Base-by-base conservation (phyloP, 2,113 vertebrate genomes). In the Lichenostomus cassidix region DNA sequence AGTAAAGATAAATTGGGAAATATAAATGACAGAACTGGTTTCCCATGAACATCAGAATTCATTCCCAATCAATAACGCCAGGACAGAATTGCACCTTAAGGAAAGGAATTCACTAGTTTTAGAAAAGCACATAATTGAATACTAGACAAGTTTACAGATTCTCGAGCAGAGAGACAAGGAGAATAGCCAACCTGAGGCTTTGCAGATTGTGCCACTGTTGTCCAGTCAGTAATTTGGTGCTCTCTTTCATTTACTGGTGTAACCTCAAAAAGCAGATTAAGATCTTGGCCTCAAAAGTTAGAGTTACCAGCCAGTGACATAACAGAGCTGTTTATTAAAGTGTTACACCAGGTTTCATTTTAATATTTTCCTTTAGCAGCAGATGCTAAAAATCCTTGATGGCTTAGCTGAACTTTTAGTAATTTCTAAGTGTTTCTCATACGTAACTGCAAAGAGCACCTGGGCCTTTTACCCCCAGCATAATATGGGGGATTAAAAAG, bases 1-100 rank as follows among this genome's bases (percentile, higher is more conserved):
- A 90, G 71, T 91, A 76, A 94, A 83, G 67, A 87, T 10, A 68
- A 68, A 75, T 37, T 65, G 44, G 76, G 69, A 95, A 93, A 83
- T 64, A 84, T 35, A 95, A 89, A 62, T 74, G 70, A 84, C 71
- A 93, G 73, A 79, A 82, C 58, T 83, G 42, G 62, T 70, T 94
- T 89, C 83, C 67, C 67, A 73, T 31, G 79, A 90, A 80, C 62
- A 70, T 52, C 1, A 0, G 63, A 59, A 90, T 74, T 11, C 35
- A 67, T 75, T 92, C 27, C 68, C 22, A 85, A 70, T 87, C 91
- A 83, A 71, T 91, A 88, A 75, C 31, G 71, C 25, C 53, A 25
- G 35, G 91, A 81, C 49, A 87, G 75, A 93, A 74, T 18, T 53
- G 33, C 56, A 91, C 56, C 52, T 90, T 78, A 83, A 88, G 76